Base-by-base conservation (phyloP, 2,888 invertebrate genomes). In the Leptinotarsa peninsularis region DNA sequence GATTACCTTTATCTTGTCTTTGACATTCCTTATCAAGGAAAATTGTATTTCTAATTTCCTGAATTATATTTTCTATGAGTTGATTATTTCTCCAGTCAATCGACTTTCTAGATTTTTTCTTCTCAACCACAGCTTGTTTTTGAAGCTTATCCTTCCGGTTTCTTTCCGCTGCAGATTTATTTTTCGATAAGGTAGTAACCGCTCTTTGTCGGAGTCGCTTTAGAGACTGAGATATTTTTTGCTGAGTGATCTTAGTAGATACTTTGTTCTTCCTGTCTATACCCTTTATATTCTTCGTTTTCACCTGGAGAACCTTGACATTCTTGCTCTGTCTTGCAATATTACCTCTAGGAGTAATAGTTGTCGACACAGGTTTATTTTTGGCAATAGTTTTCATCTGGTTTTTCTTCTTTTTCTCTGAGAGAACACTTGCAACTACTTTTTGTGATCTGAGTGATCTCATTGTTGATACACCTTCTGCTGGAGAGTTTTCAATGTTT, bases 51-150 rank as follows among this genome's bases (percentile, higher is more conserved):
- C 68, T 72, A 14, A 76, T 50, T 71, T 76, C 76, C 68, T 70
- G 66, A 13, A 76, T 72, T 1, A 76, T 76, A 33, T 68, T 71
- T 76, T 76, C 72, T n/a, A 76, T 76, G 2, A 76, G 69, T 33
- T 76, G 49, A 50, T 73, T 71, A 23, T 73, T 73, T 14, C 71
- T 54, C 75, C 73, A 76, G n/a, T 71, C 21, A 2, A 76, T 15
- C 5, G 52, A 4, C 21, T 27, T 72, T 56, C 69, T 69, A 14
- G 58, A 14, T 49, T 60, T 58, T 21, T 70, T 70, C 5, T 56
- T 70, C 17, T 70, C 58, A 17, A 43, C 49, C 21, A 49, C 21
- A 50, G 50, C 49, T 23, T 67, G 74, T n/a, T 76, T 76, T 21
- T 58, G 49, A 43, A 68, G 67, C 21, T 50, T 71, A 0, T 15